phyloP scores from a whole-genome alignment of 2,113 vertebrate species.

The Chroicocephalus ridibundus region DNA sequence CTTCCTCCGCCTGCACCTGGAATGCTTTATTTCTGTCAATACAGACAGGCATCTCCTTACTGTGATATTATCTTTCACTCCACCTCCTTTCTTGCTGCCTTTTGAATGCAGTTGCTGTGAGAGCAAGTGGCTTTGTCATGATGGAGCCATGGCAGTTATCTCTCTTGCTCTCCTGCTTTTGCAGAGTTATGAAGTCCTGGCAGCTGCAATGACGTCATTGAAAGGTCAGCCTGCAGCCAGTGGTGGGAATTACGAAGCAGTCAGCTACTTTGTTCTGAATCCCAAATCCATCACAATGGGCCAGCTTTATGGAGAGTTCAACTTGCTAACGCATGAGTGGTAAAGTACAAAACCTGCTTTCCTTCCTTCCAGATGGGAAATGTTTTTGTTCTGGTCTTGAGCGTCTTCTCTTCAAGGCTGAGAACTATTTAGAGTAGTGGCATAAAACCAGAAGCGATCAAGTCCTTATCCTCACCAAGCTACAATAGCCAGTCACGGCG shows the following conservation, averaged over 20 bases:
- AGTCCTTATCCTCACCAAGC: conserved; percentile 15
- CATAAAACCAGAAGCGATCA: conserved; percentile 34
- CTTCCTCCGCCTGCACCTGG: neutral
- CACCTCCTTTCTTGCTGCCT: neutral
- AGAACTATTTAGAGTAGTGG: neutral
- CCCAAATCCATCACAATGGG: conserved; percentile 97
- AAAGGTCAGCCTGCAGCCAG: conserved; percentile 86
- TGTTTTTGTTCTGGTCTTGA: conserved; percentile 2
- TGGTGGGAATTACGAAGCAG: conserved; percentile 84
- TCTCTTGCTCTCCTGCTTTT: neutral
- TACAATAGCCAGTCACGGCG: conserved; percentile 1
- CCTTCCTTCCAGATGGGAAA: conserved; percentile 22
- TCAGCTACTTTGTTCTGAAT: conserved; percentile 85
- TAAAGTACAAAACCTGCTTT: conserved; percentile 68
- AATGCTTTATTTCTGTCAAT: neutral
- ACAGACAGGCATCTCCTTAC: neutral
- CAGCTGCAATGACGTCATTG: conserved; percentile 83
- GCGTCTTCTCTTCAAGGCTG: neutral
- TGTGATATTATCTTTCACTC: neutral
- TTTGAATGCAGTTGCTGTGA: neutral
- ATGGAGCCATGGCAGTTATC: neutral
- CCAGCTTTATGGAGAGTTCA: conserved; percentile 92
- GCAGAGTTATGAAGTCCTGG: conserved; percentile 90
- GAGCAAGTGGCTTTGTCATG: neutral
- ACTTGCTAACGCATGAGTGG: conserved; percentile 92